A percentile compares a stretch with the other conserved stretches of the same genome.
Evolutionary conservation across 2,888 invertebrate genomes (phyloP).

Genomic region (Drosophila lutescens): DNA sequence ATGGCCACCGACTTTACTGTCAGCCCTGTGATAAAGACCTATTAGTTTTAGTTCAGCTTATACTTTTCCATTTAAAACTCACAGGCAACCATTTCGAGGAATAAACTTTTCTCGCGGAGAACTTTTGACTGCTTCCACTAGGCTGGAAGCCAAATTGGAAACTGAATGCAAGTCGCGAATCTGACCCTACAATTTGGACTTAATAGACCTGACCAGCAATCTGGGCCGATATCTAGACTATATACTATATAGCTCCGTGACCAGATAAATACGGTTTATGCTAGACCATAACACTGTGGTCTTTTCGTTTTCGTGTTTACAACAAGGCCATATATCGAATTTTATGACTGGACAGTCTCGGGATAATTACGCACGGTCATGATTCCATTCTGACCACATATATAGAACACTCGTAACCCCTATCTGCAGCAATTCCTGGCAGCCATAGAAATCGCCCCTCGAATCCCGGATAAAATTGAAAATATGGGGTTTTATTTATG

Average conservation of each 20-base stretch:
- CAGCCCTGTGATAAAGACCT: constrained; percentile 57
- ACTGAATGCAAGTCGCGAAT: constrained; percentile 54
- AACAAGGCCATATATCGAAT: constrained; percentile 42
- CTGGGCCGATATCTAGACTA: constrained; percentile 38
- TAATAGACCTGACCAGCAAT: constrained; percentile 43
- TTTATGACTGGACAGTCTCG: constrained; percentile 37
- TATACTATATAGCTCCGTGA: constrained; percentile 16
- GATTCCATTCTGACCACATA: constrained; percentile 38
- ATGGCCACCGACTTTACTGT: constrained; percentile 79
- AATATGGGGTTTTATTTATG: constrained; percentile 55
- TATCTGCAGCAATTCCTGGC: constrained; percentile 10
- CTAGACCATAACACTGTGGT: constrained; percentile 14
- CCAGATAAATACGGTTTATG: constrained; percentile 33
- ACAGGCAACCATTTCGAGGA: constrained; percentile 67
- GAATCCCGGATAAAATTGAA: constrained; percentile 37
- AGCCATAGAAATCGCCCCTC: constrained; percentile 59
- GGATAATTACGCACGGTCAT: constrained; percentile 22
- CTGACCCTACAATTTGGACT: constrained; percentile 60
- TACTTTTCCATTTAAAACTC: constrained; percentile 35
- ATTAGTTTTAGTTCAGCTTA: neutral
- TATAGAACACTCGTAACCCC: neutral
- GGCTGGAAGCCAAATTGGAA: constrained; percentile 38
- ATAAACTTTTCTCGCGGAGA: constrained; percentile 44
- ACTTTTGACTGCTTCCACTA: constrained; percentile 49
- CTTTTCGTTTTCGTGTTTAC: constrained; percentile 38